Evolutionary conservation across 2,888 invertebrate species (phyloP).

Genomic region (Tanypteryx hageni): DNA sequence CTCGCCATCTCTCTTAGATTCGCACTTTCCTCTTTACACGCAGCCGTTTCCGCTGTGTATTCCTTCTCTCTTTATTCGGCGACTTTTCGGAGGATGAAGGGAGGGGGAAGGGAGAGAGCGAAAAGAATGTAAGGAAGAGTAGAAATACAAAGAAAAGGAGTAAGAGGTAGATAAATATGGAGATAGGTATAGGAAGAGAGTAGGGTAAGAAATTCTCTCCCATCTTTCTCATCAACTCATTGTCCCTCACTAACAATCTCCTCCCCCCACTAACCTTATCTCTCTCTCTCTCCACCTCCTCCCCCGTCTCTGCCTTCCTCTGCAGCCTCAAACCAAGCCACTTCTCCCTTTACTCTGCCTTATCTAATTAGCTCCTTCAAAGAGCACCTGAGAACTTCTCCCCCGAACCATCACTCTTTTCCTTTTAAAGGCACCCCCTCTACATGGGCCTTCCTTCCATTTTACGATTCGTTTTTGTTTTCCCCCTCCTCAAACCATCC

Average conservation of each 20-base stretch:
- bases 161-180: no score
- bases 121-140: no score
- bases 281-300: neutral
- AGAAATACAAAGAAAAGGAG: no score
- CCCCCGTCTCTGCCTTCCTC: neutral
- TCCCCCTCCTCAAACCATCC: no score
- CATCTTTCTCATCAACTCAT: neutral
- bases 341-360: slow-evolving; percentile 16
- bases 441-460: no score
- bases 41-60: neutral
- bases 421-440: neutral
- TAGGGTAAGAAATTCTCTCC: neutral
- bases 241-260: neutral
- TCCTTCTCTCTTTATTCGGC: no score
- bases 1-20: neutral
- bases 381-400: slow-evolving; percentile 43
- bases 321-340: neutral
- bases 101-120: no score
- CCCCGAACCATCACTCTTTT: neutral
- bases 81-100: no score
- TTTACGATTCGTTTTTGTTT: no score
- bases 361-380: slow-evolving; percentile 60
- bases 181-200: no score
- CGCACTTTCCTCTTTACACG: neutral
- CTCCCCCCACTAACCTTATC: neutral